Conservation (phyloP, 1,140 invertebrate species). For the Palaemon carinicauda region DNA sequence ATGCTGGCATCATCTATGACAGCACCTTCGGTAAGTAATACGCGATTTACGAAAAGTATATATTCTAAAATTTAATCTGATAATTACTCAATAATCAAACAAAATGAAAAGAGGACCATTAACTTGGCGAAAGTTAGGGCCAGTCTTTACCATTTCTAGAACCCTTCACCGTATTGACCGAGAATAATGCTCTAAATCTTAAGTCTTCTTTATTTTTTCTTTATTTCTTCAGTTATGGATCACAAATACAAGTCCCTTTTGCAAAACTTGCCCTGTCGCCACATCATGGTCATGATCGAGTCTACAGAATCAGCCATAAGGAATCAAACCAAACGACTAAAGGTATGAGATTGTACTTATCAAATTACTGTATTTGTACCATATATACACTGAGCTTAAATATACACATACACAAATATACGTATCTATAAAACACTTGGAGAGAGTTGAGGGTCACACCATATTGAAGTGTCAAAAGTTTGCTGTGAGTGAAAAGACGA, state of each 20-base stretch:
- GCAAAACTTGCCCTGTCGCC: slow-evolving; percentile 85
- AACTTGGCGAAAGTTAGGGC: no score
- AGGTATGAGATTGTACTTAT: slow-evolving; percentile 60
- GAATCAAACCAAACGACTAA: slow-evolving; percentile 74
- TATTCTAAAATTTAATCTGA: no score
- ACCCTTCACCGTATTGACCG: background rate
- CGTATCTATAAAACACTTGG: no score
- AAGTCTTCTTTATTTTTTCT: background rate
- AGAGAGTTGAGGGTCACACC: no score
- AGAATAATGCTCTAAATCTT: no score
- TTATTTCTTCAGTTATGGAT: slow-evolving; percentile 76
- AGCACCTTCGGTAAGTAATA: slow-evolving; percentile 76
- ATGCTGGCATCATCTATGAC: slow-evolving; percentile 90
- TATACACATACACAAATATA: no score
- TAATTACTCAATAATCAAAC: no score
- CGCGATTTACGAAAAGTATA: background rate
- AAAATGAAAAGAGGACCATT: no score
- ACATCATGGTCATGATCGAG: slow-evolving; percentile 72
- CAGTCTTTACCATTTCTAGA: no score
- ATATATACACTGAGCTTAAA: no score
- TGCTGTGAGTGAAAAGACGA: no score
- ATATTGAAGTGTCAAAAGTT: no score
- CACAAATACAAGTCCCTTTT: slow-evolving; percentile 90
- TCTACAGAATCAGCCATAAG: slow-evolving; percentile 67
- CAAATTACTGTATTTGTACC: background rate